Percentiles rank a stretch among this genome's conserved stretches.
phyloP scores from a whole-genome alignment of 2,888 invertebrate genomes.

The Timema podura region DNA sequence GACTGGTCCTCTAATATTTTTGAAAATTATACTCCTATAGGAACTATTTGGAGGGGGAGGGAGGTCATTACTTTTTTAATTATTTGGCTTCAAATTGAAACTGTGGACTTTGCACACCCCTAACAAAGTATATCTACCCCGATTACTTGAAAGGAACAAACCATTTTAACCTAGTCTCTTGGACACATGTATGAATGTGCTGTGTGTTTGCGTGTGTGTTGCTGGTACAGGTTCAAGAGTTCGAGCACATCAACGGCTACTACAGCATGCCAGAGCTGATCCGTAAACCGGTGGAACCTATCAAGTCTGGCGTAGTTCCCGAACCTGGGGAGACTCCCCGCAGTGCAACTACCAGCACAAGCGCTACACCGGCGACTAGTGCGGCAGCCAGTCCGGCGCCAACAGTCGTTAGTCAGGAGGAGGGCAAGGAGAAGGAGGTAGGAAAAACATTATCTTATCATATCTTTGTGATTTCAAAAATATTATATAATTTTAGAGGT shows the following conservation, averaged over 20 bases:
- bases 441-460: constrained; percentile 36
- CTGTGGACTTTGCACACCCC: background rate
- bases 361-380: constrained; percentile 39
- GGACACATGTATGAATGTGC: background rate
- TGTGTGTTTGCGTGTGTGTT: background rate
- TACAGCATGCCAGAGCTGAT: constrained; percentile 95
- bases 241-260: constrained; percentile 96
- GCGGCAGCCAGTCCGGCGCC: constrained; percentile 74
- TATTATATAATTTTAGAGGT: background rate
- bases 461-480: constrained; percentile 24
- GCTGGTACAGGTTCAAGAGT: constrained; percentile 78
- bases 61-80: too few relatives aligned
- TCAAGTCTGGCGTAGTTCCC: constrained; percentile 46
- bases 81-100: too few relatives aligned
- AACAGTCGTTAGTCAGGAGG: constrained; percentile 43
- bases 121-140: background rate
- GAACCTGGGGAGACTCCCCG: constrained; percentile 42
- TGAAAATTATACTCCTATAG: too few relatives aligned
- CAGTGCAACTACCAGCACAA: constrained; percentile 52
- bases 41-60: too few relatives aligned
- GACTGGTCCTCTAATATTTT: too few relatives aligned
- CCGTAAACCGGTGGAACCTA: constrained; percentile 73
- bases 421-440: constrained; percentile 35
- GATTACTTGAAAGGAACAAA: background rate
- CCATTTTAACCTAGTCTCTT: too few relatives aligned